These are phyloP conservation scores for Eumacrocentrus americanus DNA, from an alignment of 2,888 invertebrate genomes.

Conservation along the genomic window DNA sequence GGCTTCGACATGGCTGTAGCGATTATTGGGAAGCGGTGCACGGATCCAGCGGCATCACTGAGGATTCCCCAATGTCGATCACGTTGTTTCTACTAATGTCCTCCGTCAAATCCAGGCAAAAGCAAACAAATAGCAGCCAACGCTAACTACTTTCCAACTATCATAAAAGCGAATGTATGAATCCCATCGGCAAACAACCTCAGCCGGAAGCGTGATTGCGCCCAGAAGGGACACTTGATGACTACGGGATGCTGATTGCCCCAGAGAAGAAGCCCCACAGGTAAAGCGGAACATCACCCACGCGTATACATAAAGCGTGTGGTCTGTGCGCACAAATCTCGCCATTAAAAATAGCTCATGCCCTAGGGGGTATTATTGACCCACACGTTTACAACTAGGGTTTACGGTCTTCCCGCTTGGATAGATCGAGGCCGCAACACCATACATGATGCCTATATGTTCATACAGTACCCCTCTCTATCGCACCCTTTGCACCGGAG, in stretches of 20 bases:
- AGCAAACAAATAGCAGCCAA: too few species aligned
- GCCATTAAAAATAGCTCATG: constrained; percentile 47
- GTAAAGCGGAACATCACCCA: too few species aligned
- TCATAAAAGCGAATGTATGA: background rate
- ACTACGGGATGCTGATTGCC: background rate
- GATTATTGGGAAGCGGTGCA: background rate
- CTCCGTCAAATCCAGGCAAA: too few species aligned
- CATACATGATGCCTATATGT: constrained; percentile 14
- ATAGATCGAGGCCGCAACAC: constrained; percentile 32
- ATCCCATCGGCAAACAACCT: background rate
- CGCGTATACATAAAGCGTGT: too few species aligned
- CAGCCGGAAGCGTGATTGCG: background rate
- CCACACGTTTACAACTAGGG: constrained; percentile 43
- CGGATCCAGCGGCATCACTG: background rate
- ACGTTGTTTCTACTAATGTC: too few species aligned
- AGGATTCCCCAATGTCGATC: constrained; percentile 13
- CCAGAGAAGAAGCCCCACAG: too few species aligned
- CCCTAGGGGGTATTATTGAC: constrained; percentile 46
- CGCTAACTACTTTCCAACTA: too few species aligned
- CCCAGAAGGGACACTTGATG: background rate
- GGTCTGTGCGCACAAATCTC: constrained; percentile 13
- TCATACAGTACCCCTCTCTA: constrained; percentile 5
- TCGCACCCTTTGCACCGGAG: background rate
- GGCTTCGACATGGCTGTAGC: background rate
- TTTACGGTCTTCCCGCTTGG: too few species aligned